Conservation (phyloP, 2,888 invertebrate genomes). For the Ectropis crepuscularia region DNA sequence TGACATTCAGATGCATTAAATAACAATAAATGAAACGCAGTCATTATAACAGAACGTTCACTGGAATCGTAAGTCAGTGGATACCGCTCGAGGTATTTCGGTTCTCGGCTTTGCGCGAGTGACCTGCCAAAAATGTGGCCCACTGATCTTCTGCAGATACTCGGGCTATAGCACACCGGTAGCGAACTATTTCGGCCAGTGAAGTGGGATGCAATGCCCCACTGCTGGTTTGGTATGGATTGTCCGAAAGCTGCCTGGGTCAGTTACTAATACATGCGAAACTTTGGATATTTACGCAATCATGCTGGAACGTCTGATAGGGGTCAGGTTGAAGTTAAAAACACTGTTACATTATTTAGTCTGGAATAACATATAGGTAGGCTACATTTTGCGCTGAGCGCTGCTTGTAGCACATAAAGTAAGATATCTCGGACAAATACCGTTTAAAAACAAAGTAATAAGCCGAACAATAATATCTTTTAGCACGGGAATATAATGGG, state of each 20-base stretch:
- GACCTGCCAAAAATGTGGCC: conserved; percentile 79
- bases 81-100: conserved; percentile 22
- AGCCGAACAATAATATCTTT: too few species aligned
- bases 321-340: too few species aligned
- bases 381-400: too few species aligned
- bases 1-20: conserved; percentile 25
- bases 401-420: too few species aligned
- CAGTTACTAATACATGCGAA: too few species aligned
- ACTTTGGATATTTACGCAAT: too few species aligned
- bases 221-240: not conserved
- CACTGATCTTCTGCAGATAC: conserved; percentile 68
- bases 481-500: too few species aligned
- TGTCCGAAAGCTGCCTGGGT: not conserved
- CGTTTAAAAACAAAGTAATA: too few species aligned
- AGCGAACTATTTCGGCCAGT: conserved; percentile 18
- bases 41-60: not conserved
- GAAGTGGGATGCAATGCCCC: conserved; percentile 10
- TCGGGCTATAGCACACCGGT: conserved; percentile 34
- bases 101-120: conserved; percentile 45
- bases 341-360: too few species aligned
- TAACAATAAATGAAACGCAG: conserved; percentile 5
- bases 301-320: too few species aligned
- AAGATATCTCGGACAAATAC: too few species aligned
- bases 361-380: too few species aligned
- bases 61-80: conserved; percentile 18